phyloP scores from a whole-genome alignment of 2,888 invertebrate species.

The Noctua janthina region DNA sequence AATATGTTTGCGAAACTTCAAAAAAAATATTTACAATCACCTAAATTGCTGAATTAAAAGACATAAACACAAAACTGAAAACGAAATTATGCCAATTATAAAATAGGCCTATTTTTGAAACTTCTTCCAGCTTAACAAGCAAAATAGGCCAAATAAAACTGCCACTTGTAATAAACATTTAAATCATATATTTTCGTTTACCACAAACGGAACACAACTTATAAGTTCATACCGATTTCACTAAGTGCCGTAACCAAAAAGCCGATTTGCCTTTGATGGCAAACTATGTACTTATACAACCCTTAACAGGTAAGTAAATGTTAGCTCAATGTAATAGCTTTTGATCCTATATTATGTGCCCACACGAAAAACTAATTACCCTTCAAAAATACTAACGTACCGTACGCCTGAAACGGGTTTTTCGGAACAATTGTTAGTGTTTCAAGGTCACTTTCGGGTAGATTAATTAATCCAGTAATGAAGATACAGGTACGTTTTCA shows the following conservation, averaged over 20 bases:
- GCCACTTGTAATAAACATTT: not conserved
- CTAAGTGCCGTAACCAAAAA: constrained; percentile 64
- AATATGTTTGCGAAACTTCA: too few species aligned
- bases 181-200: constrained; percentile 32
- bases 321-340: constrained; percentile 56
- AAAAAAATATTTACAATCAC: not conserved
- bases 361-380: constrained; percentile 41
- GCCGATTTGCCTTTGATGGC: constrained; percentile 61
- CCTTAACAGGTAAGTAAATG: constrained; percentile 60
- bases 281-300: constrained; percentile 46
- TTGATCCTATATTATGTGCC: constrained; percentile 50
- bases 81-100: too few species aligned
- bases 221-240: constrained; percentile 44
- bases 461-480: constrained; percentile 63
- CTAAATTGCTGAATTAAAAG: too few species aligned
- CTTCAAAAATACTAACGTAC: constrained; percentile 44
- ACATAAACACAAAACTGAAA: too few species aligned
- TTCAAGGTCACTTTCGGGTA: constrained; percentile 44
- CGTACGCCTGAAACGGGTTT: constrained; percentile 20
- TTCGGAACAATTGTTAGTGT: constrained; percentile 49
- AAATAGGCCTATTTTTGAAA: not conserved
- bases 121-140: not conserved
- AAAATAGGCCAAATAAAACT: not conserved
- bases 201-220: constrained; percentile 45
- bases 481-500: constrained; percentile 62